Conservation (phyloP, 2,113 vertebrate species). For the Plecturocebus donacophilus region DNA sequence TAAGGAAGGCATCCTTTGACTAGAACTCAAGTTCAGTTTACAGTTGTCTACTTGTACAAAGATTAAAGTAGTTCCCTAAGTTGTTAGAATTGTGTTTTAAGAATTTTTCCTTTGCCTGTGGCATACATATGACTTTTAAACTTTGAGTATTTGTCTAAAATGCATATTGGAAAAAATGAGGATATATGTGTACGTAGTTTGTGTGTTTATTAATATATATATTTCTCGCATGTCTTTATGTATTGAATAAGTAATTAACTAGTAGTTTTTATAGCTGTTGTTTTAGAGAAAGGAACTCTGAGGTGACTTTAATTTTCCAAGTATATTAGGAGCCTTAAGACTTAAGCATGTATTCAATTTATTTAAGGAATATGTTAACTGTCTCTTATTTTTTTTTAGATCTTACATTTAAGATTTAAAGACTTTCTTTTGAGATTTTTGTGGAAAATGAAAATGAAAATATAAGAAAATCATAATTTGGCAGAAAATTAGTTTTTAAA, state of each 20-base stretch:
- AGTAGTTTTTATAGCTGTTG: background rate
- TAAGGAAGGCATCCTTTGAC: background rate
- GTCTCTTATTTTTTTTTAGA: background rate
- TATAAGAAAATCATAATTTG: background rate
- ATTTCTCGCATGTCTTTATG: background rate
- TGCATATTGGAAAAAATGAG: slow-evolving; percentile 2
- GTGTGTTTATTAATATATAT: background rate
- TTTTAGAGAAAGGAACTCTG: background rate
- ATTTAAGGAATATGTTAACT: background rate
- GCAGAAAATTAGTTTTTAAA: no score
- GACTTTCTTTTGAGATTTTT: background rate
- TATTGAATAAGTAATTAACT: background rate
- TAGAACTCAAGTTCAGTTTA: background rate
- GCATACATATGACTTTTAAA: background rate
- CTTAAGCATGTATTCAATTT: background rate
- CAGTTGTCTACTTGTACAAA: background rate
- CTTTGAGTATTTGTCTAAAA: slow-evolving; percentile 13
- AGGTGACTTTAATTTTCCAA: background rate
- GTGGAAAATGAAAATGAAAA: background rate
- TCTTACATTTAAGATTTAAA: background rate
- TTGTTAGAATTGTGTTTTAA: background rate
- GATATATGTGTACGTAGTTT: background rate
- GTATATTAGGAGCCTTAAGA: background rate
- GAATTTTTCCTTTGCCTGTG: background rate
- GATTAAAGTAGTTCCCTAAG: background rate